Base-by-base conservation (phyloP, 2,797 vertebrate genomes). In the Falco cherrug region DNA sequence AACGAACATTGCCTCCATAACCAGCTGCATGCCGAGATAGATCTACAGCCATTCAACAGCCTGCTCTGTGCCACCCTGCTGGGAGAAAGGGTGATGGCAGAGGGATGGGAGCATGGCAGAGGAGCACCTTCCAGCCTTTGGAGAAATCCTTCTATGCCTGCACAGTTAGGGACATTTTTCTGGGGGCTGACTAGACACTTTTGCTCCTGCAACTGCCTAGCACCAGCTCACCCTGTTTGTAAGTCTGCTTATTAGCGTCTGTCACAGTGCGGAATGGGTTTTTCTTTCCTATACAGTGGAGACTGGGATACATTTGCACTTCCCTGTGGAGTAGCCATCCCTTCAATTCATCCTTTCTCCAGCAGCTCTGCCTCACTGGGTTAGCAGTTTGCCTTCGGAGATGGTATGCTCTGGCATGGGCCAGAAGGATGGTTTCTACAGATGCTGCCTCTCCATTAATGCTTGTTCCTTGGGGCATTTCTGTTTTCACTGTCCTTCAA, bases 1-100 rank as follows among this genome's bases (percentile, higher is more conserved):
- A 6, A 33, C 13, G 0, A 0, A 12, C 39, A 16, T n/a, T 60
- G 28, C 21, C 21, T 84, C 28, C 0, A 0, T 54, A 54, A 71
- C 11, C n/a, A 68, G 28, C 39, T 61, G 67, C 18, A 33, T 54
- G 33, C 48, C 0, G 0, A 75, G 26, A n/a, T 14, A 60, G 47
- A 59, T 59, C 48, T 48, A 31, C n/a, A 61, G n/a, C 29, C 45
- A 13, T 83, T 61, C 43, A 63, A 18, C n/a, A 21, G 13, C 9
- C 41, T 47, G 22, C 45, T 28, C n/a, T 63, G 45, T 89, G 53
- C 22, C 39, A 74, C 31, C 25, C 25, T 51, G 19, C 59, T 64
- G 50, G 33, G 71, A 75, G 68, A 33, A 20, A n/a, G 39, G 26
- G 10, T 48, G 35, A 50, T 64, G 59, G 25, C 68, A 71, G 39